Conservation (phyloP, 2,888 invertebrate genomes). For the Cabera pusaria region DNA sequence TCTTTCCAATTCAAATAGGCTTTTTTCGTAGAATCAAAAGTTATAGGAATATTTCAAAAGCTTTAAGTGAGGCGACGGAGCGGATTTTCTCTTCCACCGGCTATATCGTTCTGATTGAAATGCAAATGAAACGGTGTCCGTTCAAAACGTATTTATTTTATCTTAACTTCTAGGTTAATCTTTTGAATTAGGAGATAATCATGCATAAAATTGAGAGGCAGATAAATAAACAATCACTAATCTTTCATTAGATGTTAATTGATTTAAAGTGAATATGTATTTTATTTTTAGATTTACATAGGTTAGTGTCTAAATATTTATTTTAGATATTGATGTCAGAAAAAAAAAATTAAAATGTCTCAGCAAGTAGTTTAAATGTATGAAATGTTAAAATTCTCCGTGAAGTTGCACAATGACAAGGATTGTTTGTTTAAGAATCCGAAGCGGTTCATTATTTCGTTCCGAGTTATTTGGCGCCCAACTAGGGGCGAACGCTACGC, state of each 20-base stretch:
- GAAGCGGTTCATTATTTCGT: conserved; percentile 67
- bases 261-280: too few relatives aligned
- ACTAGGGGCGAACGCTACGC: conserved; percentile 52
- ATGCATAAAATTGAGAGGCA: conserved; percentile 26
- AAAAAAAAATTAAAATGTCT: conserved; percentile 28
- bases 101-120: conserved; percentile 80
- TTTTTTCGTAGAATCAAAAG: conserved; percentile 77
- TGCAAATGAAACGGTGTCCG: conserved; percentile 80
- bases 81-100: conserved; percentile 78
- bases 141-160: conserved; percentile 73
- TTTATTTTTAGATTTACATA: too few relatives aligned
- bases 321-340: too few relatives aligned
- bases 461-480: conserved; percentile 69
- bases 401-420: conserved; percentile 55
- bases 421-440: conserved; percentile 64
- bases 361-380: conserved; percentile 41
- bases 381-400: conserved; percentile 54
- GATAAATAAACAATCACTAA: too few relatives aligned
- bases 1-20: conserved; percentile 82
- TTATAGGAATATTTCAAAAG: conserved; percentile 82
- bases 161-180: conserved; percentile 66
- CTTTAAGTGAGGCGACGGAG: conserved; percentile 78
- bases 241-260: too few relatives aligned
- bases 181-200: conserved; percentile 50
- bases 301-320: too few relatives aligned